phyloP scores from a whole-genome alignment of 2,797 vertebrate genomes.

The Dendrocincla tyrannina region DNA sequence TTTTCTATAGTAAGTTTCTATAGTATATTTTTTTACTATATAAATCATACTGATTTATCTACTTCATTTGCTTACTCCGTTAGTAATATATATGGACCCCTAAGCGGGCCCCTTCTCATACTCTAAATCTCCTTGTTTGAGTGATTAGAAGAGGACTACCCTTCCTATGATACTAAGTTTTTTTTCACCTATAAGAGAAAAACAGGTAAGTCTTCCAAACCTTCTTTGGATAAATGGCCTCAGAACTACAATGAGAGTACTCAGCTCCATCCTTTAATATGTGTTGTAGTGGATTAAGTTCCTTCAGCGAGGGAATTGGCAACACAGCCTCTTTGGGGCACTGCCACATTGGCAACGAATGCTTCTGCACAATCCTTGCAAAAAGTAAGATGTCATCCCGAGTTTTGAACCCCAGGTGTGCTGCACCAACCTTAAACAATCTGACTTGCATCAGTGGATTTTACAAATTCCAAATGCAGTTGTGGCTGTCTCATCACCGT shows the following conservation, averaged over 20 bases:
- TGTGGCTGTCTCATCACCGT: neutral
- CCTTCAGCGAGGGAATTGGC: neutral
- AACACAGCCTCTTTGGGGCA: neutral
- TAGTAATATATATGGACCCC: conserved; percentile 43
- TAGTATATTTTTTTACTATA: too few relatives aligned
- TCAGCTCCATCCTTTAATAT: neutral
- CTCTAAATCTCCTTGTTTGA: neutral
- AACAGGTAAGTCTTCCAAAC: neutral
- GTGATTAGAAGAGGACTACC: neutral
- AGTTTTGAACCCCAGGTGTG: neutral
- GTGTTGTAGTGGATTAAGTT: neutral
- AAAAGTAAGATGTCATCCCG: neutral
- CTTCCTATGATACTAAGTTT: neutral
- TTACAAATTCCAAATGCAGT: neutral
- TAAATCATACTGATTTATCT: conserved; percentile 48
- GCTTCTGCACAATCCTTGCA: neutral
- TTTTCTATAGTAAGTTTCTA: too few relatives aligned
- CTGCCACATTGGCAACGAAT: neutral
- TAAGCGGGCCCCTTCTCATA: neutral
- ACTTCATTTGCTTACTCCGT: conserved; percentile 46
- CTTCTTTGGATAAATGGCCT: neutral
- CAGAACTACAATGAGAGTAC: neutral
- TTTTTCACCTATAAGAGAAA: conserved; percentile 1
- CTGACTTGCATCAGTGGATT: neutral
- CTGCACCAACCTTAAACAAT: neutral